Percentiles rank a stretch among this genome's conserved stretches.
These are phyloP conservation scores for Lepetodrilus schrolli DNA, from an alignment of 2,888 invertebrate species.

Conservation along the genomic window DNA sequence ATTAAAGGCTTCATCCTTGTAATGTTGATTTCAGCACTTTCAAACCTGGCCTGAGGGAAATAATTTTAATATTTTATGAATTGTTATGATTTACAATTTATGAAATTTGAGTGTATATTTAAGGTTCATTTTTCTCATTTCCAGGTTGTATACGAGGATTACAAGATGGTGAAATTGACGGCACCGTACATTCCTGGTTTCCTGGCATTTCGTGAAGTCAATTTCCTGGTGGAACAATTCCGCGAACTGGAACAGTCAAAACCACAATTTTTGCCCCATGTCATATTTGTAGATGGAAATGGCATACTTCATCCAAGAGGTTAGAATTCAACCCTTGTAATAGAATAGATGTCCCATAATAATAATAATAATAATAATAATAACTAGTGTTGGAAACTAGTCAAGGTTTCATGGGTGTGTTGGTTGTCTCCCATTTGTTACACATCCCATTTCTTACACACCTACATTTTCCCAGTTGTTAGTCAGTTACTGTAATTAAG, in stretches of 20 bases:
- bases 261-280: slow-evolving; percentile 73
- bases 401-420: not conserved
- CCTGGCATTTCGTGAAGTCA: slow-evolving; percentile 76
- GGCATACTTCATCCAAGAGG: slow-evolving; percentile 76
- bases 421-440: too few species aligned
- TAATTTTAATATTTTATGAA: too few species aligned
- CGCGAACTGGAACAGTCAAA: slow-evolving; percentile 55
- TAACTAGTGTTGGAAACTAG: not conserved
- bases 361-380: not conserved
- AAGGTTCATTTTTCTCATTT: too few species aligned
- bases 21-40: too few species aligned
- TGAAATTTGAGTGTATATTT: too few species aligned
- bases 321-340: slow-evolving; percentile 27
- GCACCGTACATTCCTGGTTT: slow-evolving; percentile 77
- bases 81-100: too few species aligned
- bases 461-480: too few species aligned
- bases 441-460: too few species aligned
- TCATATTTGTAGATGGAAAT: slow-evolving; percentile 77
- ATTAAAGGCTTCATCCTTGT: too few species aligned
- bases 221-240: slow-evolving; percentile 65
- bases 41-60: too few species aligned
- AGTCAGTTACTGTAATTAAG: too few species aligned
- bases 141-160: slow-evolving; percentile 74
- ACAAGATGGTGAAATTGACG: slow-evolving; percentile 70
- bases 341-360: not conserved